Evolutionary conservation across 2,797 vertebrate species (phyloP).

Genomic region (Pachyuromys duprasi): DNA sequence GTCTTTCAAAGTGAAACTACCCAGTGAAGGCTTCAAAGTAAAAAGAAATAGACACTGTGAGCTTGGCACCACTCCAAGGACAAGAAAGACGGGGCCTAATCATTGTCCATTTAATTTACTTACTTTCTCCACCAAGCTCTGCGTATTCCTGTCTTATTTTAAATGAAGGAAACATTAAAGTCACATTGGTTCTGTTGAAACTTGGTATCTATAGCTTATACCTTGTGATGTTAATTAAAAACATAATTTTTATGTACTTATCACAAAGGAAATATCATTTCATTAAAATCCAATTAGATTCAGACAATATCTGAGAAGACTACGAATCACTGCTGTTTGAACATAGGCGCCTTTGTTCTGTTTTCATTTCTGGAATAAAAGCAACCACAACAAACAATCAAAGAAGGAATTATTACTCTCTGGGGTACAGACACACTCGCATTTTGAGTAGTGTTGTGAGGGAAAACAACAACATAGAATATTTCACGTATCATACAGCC

Average conservation of each 20-base stretch:
- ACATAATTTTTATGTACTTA: conserved; percentile 96
- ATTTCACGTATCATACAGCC: conserved; percentile 80
- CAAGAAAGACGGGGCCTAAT: conserved; percentile 80
- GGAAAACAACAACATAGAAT: conserved; percentile 77
- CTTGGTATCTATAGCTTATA: conserved; percentile 90
- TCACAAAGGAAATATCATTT: conserved; percentile 98
- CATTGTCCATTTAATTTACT: conserved; percentile 84
- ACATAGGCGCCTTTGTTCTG: conserved; percentile 96
- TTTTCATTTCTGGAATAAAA: conserved; percentile 92
- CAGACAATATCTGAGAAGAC: conserved; percentile 97
- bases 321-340: conserved; percentile 97
- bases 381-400: conserved; percentile 91
- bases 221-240: conserved; percentile 99
- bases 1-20: conserved; percentile 75
- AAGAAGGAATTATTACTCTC: conserved; percentile 88
- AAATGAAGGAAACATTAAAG: conserved; percentile 96
- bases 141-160: conserved; percentile 86
- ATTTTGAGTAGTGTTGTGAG: conserved; percentile 84
- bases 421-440: conserved; percentile 86
- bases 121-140: conserved; percentile 82
- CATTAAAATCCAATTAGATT: conserved; percentile 99
- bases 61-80: conserved; percentile 60
- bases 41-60: conserved; percentile 71
- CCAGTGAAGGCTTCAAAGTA: conserved; percentile 44
- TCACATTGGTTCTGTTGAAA: conserved; percentile 89